Base-by-base conservation (phyloP, 1,140 invertebrate genomes). In the Conus betulinus region DNA sequence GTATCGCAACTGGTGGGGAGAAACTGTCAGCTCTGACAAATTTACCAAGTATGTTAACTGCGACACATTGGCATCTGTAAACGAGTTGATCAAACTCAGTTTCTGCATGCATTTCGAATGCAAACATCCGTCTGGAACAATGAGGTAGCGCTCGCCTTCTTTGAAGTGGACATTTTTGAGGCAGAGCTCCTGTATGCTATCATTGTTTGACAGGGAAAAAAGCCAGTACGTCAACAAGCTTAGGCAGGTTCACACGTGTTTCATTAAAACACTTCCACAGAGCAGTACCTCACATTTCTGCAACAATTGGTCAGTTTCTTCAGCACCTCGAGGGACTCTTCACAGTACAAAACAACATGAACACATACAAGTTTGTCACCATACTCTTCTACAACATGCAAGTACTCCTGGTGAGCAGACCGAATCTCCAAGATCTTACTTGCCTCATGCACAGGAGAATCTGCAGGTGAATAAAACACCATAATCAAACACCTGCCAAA, bases 21-120 rank as follows among this genome's bases (percentile, higher is more conserved):
- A 52, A 1, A 86, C 23, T 10, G 85, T 78, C 7, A 86, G 52
- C 63, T 86, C 85, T 57, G n/a, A 17, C 55, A 86, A 60, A 39
- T 86, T 71, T 20, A 86, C 85, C n/a, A 86, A 39, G 85, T 74
- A 86, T 67, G 52, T 76, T 39, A 86, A 53, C 25, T 57, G 53
- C 6, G 55, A 39, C 55, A 86, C 17, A 10, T 52, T 76, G 39
- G 60, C 39, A 6, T 52, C 51, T 25, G 6, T 20, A 20, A 86
- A 86, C 20, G 85, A 86, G 53, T 86, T 86, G 17, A 86, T 55
- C 15, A 86, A 76, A 76, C 85, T 86, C 60, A 86, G 85, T 17
- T 74, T 86, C 85, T 51, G 25, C 10, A 86, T 13, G 23, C 23
- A 25, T 55, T 51, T 71, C 10, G 67, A 17, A 53, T 86, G 13